Conservation (phyloP, 2,797 vertebrate genomes). For the Coilia nasus region DNA sequence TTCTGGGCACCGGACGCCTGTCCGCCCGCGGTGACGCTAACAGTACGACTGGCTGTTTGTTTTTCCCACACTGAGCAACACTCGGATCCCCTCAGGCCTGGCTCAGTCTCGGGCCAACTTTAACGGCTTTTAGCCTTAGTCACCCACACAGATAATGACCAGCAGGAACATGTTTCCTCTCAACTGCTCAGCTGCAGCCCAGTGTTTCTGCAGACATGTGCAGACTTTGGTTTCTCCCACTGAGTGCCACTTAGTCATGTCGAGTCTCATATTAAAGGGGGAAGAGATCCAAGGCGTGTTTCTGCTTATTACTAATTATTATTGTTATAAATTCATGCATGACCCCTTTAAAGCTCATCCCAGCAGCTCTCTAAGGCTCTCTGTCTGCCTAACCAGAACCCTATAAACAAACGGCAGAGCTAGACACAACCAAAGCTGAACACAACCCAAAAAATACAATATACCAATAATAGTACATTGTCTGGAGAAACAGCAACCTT, state of each 20-base stretch:
- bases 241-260: background rate
- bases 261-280: background rate
- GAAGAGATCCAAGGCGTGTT: background rate
- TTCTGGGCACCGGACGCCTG: no score
- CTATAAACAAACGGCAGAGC: no score
- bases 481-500: background rate
- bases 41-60: no score
- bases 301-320: background rate
- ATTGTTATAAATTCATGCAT: background rate
- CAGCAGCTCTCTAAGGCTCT: background rate
- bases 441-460: background rate
- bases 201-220: background rate
- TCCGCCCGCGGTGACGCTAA: no score
- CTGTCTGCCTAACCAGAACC: background rate
- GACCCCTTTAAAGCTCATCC: background rate
- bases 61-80: no score
- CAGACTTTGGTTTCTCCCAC: background rate
- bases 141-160: no score
- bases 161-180: no score
- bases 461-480: no score
- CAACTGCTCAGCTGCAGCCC: no score
- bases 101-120: no score
- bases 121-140: no score
- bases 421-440: background rate
- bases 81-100: no score